Conservation (phyloP, 2,888 invertebrate species). For the Stenodera caucasica region DNA sequence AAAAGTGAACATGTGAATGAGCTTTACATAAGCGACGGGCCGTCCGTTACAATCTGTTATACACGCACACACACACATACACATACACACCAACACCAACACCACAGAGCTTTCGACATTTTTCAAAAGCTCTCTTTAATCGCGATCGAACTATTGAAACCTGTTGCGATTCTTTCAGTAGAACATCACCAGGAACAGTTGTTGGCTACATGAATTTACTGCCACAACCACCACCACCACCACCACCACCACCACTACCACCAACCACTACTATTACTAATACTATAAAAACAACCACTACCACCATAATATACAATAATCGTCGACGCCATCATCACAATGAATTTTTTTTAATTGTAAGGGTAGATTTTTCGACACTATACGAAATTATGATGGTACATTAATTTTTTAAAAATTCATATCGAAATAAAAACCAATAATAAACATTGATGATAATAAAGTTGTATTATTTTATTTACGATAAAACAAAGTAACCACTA, state of each 20-base stretch:
- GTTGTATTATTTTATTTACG: conserved; percentile 27
- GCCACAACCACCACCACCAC: background rate
- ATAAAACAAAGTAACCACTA: conserved; percentile 30
- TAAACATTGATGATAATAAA: conserved; percentile 32
- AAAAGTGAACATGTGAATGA: conserved; percentile 48
- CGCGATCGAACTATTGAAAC: conserved; percentile 56
- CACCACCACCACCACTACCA: background rate
- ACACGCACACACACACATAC: too few relatives aligned
- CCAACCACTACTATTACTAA: conserved; percentile 17
- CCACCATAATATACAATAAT: background rate
- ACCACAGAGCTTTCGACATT: conserved; percentile 52
- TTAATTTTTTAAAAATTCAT: conserved; percentile 31
- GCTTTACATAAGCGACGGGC: conserved; percentile 38
- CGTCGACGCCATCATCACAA: background rate
- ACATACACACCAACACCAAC: too few relatives aligned
- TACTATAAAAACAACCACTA: background rate
- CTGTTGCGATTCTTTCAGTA: conserved; percentile 51
- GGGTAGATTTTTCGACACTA: background rate
- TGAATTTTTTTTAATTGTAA: background rate
- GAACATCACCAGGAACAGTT: conserved; percentile 37
- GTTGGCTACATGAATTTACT: conserved; percentile 35
- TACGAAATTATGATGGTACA: conserved; percentile 27
- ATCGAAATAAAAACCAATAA: conserved; percentile 29
- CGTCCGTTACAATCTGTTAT: conserved; percentile 52
- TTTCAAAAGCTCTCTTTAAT: conserved; percentile 56